Evolutionary conservation across 1,140 invertebrate genomes (phyloP), one percentile per base, ranked within the genome.

Genomic region (Dendroctonus ponderosae): DNA sequence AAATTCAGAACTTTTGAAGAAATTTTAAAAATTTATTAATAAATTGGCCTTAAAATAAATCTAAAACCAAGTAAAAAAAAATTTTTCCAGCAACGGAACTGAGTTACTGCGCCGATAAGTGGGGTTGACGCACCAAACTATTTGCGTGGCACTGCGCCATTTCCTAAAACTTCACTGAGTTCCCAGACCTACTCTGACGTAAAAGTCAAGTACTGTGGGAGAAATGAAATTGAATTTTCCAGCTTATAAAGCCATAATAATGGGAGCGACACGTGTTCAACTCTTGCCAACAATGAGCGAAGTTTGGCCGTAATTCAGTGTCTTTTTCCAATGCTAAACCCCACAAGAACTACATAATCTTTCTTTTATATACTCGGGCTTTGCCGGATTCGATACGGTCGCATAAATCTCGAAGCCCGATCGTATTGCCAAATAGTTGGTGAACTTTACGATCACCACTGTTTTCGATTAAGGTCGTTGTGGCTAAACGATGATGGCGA

Each of bases 281-380:
- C 12, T 46, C 12, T 46, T 54, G 52, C 15, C 52, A 54, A 54
- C 6, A 12, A 7, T 38, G 7, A 54, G 26, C 52, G 8, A 54
- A 54, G 7, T 38, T 54, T 54, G 52, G 52, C 52, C 11, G 11
- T 12, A 51, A 51, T 26, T 51, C 50, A 51, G 50, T 37, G 8
- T 6, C 39, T 54, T 54, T 54, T 38, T 15, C 26, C 8, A 38
- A 54, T 38, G 52, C 39, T 54, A 57, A 41, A 41, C 9, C 42
- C n/a, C 39, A 26, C 5, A 57, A 57, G 54, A 41, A 43, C 7
- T 57, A 57, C 54, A 43, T 42, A 57, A 57, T 57, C 38, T 15
- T 57, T 57, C 39, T 41, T 57, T 57, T 57, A 57, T 57, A 15
- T 57, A 57, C 54, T 57, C 54, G 8, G 41, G 11, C 54, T 57